Conservation (phyloP, 2,888 invertebrate species). For the Drosophila nr. medialis region DNA sequence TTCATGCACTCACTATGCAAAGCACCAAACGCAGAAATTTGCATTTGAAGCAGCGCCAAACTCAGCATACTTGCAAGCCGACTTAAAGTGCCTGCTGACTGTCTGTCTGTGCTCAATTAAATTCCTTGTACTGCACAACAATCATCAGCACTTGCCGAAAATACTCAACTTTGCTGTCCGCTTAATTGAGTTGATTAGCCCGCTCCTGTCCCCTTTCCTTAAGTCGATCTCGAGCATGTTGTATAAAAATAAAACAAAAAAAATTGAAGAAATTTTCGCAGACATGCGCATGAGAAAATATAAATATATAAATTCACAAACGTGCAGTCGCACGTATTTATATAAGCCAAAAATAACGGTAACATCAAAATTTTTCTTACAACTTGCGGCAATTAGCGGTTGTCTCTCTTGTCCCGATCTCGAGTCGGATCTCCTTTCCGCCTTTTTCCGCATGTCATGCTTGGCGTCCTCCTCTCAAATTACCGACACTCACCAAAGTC, state of each 20-base stretch:
- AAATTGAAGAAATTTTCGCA: slow-evolving; percentile 46
- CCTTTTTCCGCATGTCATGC: slow-evolving; percentile 63
- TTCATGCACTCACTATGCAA: slow-evolving; percentile 8
- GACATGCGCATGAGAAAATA: slow-evolving; percentile 69
- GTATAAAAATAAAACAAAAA: slow-evolving; percentile 15
- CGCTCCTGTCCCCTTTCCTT: slow-evolving; percentile 16
- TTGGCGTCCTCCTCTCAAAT: slow-evolving; percentile 60
- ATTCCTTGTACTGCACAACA: slow-evolving; percentile 62
- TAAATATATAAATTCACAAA: slow-evolving; percentile 61
- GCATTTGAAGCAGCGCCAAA: slow-evolving; percentile 43
- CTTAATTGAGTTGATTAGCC: slow-evolving; percentile 80
- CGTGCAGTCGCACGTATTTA: slow-evolving; percentile 52
- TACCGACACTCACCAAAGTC: slow-evolving; percentile 56
- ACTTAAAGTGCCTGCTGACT: neutral
- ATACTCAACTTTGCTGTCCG: slow-evolving; percentile 30
- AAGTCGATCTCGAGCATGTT: slow-evolving; percentile 28
- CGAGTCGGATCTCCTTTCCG: slow-evolving; percentile 40
- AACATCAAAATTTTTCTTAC: slow-evolving; percentile 67
- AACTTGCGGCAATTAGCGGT: slow-evolving; percentile 56
- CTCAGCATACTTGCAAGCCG: slow-evolving; percentile 39
- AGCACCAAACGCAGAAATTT: slow-evolving; percentile 40
- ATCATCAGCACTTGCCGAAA: slow-evolving; percentile 56
- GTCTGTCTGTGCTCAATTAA: slow-evolving; percentile 62
- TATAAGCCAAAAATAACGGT: slow-evolving; percentile 72
- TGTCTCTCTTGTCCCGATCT: slow-evolving; percentile 9